Percentiles rank a stretch among this genome's conserved stretches.
These are phyloP conservation scores for Trachelus troglodyta DNA, from an alignment of 2,888 invertebrate genomes.

Conservation along the genomic window DNA sequence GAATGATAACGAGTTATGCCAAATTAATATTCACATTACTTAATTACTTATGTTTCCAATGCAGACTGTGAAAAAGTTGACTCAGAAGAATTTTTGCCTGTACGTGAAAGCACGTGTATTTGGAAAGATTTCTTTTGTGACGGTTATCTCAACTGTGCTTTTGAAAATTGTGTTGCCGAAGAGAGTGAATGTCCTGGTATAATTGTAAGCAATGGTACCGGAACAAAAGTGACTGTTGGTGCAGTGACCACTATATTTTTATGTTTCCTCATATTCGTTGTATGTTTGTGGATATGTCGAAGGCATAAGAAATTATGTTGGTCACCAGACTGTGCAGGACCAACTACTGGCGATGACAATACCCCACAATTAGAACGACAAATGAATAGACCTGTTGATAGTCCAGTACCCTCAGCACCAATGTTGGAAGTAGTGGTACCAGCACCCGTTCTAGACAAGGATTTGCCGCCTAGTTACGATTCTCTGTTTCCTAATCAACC, in stretches of 20 bases:
- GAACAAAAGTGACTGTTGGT: conserved; percentile 67
- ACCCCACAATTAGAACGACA: conserved; percentile 41
- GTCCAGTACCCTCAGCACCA: conserved; percentile 55
- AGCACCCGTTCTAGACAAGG: conserved; percentile 66
- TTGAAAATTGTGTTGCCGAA: conserved; percentile 66
- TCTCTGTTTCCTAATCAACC: conserved; percentile 68
- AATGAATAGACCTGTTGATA: conserved; percentile 49
- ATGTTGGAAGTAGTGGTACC: conserved; percentile 60
- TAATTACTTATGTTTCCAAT: conserved; percentile 19
- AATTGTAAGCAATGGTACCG: conserved; percentile 45
- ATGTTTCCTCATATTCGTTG: conserved; percentile 67
- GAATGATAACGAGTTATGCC: neutral
- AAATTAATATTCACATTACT: neutral
- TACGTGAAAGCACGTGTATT: conserved; percentile 59
- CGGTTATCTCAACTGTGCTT: conserved; percentile 66
- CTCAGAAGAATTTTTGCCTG: conserved; percentile 39
- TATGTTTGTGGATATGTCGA: conserved; percentile 68
- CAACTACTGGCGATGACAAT: conserved; percentile 39
- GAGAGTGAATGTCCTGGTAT: conserved; percentile 52
- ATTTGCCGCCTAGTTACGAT: conserved; percentile 71
- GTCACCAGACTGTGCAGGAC: conserved; percentile 65
- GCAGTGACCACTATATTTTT: conserved; percentile 67
- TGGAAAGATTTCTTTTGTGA: conserved; percentile 66
- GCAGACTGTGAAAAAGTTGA: conserved; percentile 48
- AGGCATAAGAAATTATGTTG: conserved; percentile 68